Conservation (phyloP, 2,113 vertebrate genomes). For the Actinemys pallida region DNA sequence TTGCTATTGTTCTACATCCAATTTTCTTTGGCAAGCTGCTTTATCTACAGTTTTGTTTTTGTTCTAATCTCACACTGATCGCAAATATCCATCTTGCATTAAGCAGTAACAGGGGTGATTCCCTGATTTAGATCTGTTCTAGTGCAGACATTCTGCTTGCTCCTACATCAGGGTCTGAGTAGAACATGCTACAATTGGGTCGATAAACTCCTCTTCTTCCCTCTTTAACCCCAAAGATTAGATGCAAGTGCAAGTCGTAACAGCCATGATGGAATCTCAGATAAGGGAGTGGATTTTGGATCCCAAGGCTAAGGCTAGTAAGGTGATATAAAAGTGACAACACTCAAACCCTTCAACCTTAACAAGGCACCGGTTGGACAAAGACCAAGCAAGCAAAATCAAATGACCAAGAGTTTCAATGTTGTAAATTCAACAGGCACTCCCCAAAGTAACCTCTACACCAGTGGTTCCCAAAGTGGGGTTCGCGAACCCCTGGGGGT, state of each 20-base stretch:
- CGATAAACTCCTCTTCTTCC: neutral
- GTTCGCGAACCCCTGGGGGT: too few relatives aligned
- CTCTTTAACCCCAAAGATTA: neutral
- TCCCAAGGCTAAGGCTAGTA: neutral
- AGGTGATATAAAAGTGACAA: too few relatives aligned
- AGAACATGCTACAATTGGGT: neutral
- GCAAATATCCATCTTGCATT: neutral
- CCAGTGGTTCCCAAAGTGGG: too few relatives aligned
- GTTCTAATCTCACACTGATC: neutral
- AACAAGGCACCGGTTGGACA: neutral
- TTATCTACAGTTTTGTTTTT: neutral
- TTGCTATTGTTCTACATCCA: neutral
- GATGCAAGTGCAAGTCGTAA: neutral
- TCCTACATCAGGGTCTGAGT: neutral
- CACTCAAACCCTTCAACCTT: neutral
- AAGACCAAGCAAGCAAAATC: constrained; percentile 6
- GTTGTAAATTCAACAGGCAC: neutral
- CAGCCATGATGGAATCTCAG: neutral
- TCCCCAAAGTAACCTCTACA: neutral
- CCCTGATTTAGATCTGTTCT: neutral
- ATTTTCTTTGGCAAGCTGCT: neutral
- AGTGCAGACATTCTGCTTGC: neutral
- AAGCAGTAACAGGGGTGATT: neutral
- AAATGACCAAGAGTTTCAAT: neutral
- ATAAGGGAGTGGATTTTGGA: neutral